A percentile compares a stretch with the other conserved stretches of the same genome.
Evolutionary conservation across 35 echinoderm and acorn worm species (phyloP).

Genomic region (Acanthaster planci): DNA sequence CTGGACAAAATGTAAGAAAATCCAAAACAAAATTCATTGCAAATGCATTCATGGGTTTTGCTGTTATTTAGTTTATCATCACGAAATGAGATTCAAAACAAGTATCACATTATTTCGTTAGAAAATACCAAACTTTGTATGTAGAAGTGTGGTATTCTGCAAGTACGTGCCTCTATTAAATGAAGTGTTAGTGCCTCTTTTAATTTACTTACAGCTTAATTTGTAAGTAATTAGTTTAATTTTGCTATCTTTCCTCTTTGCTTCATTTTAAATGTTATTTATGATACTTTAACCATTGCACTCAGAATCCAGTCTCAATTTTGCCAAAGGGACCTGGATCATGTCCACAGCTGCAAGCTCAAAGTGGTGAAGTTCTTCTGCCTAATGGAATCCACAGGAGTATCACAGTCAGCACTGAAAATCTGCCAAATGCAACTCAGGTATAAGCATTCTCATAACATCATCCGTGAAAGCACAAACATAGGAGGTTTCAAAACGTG

Average conservation of each 20-base stretch:
- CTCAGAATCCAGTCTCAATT: neutral
- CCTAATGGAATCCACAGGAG: neutral
- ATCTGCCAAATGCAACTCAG: neutral
- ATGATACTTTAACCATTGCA: neutral
- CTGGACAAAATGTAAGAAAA: neutral
- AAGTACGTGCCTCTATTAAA: no score
- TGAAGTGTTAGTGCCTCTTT: no score
- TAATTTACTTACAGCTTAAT: no score
- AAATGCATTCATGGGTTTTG: no score
- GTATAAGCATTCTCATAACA: neutral
- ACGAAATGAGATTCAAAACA: no score
- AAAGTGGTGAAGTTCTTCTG: conserved; percentile 9
- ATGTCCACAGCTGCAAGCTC: conserved; percentile 5
- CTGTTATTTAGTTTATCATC: no score
- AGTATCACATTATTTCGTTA: no score
- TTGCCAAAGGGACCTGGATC: neutral
- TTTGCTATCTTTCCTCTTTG: no score
- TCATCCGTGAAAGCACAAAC: no score
- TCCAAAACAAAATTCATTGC: neutral
- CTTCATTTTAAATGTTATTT: no score
- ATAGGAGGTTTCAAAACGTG: neutral
- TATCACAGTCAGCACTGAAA: neutral
- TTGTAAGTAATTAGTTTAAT: no score
- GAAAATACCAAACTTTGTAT: neutral
- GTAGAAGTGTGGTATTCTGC: neutral